phyloP scores from a whole-genome alignment of 2,113 vertebrate genomes.

The Formicarius rufipectus region DNA sequence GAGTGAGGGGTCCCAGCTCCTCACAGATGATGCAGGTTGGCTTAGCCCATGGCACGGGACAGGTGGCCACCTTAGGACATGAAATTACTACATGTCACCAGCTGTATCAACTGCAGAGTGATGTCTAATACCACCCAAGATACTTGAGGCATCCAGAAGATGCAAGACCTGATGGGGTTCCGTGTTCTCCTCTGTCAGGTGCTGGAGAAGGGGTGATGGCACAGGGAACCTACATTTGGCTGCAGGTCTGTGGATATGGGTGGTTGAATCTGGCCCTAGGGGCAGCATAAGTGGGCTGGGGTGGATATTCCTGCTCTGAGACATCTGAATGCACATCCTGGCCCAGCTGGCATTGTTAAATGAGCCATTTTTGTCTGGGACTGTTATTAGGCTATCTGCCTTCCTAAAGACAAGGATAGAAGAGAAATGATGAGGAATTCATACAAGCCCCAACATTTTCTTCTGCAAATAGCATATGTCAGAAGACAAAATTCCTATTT shows the following conservation, averaged over 20 bases:
- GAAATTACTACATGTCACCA: not conserved
- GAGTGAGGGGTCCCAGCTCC: not conserved
- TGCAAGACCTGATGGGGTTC: not conserved
- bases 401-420: not conserved
- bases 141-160: not conserved
- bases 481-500: not conserved
- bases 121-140: not conserved
- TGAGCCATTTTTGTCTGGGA: not conserved
- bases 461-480: not conserved
- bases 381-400: not conserved
- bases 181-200: not conserved
- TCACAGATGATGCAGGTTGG: fast-evolving
- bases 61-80: fast-evolving
- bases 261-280: not conserved
- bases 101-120: not conserved
- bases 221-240: not conserved
- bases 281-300: not conserved
- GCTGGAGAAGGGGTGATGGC: not conserved
- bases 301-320: not conserved
- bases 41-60: not conserved
- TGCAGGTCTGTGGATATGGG: not conserved
- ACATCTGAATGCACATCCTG: not conserved
- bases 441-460: not conserved
- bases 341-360: not conserved
- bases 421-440: not conserved